phyloP scores from a whole-genome alignment of 2,113 vertebrate genomes.

The Sebastes fasciatus region DNA sequence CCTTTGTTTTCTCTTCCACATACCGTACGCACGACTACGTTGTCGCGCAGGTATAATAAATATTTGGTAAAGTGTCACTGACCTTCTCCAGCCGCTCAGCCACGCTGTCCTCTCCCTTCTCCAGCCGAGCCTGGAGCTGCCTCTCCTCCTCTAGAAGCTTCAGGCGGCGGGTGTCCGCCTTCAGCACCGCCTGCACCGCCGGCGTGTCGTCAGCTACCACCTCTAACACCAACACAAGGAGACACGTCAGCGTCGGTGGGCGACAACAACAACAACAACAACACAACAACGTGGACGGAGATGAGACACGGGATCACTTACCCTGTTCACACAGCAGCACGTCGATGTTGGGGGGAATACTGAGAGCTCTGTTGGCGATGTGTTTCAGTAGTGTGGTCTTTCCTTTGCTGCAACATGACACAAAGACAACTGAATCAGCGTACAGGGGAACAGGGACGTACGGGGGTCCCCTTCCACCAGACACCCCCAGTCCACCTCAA shows the following conservation, averaged over 20 bases:
- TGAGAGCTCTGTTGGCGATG: constrained; percentile 92
- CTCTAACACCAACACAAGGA: constrained; percentile 80
- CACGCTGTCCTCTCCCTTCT: constrained; percentile 89
- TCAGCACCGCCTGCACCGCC: constrained; percentile 91
- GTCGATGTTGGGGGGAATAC: constrained; percentile 94
- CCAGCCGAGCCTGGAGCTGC: constrained; percentile 86
- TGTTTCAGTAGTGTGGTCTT: constrained; percentile 95
- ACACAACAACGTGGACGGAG: background rate
- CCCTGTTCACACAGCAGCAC: constrained; percentile 95
- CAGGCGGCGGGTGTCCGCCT: constrained; percentile 90
- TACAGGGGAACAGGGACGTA: background rate
- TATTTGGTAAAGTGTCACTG: background rate
- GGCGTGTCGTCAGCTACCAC: constrained; percentile 93
- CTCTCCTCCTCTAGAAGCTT: constrained; percentile 91
- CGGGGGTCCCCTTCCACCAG: too few relatives aligned
- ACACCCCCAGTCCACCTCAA: too few relatives aligned
- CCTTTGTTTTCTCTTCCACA: too few relatives aligned
- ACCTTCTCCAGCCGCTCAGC: constrained; percentile 90
- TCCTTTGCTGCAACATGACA: constrained; percentile 86
- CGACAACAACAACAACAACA: too few relatives aligned
- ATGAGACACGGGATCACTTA: constrained; percentile 49
- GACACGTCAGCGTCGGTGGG: background rate
- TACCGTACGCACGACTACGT: too few relatives aligned
- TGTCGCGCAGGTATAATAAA: too few relatives aligned
- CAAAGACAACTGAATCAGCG: background rate